Base-by-base conservation (phyloP, 2,797 vertebrate species). In the Hoplostethus mediterraneus region DNA sequence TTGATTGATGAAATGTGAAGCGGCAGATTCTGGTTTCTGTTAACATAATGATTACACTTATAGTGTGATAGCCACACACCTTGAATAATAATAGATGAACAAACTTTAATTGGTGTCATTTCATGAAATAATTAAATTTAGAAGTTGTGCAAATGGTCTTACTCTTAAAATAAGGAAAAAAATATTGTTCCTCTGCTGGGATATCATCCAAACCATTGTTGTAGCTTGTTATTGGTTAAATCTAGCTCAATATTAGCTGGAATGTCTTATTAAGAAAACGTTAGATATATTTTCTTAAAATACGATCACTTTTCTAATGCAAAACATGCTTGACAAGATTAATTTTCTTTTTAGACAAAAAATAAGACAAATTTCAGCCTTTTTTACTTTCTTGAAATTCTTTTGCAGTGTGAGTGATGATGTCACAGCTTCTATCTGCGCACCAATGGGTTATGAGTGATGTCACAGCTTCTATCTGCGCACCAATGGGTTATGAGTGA, bases 1-100 rank as follows among this genome's bases (percentile, higher is more conserved):
- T n/a, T 21, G 21, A 21, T 21, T 21, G 21, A 21, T 21, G 21
- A 89, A 92, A 92, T 88, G 77, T 87, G 80, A 91, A 84, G 75
- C 82, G 85, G 73, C 73, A 81, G 83, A 82, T 86, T 86, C 90
- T 94, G 93, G 81, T 93, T 81, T 90, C 71, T 91, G 92, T 21
- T 21, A 21, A 21, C 21, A 21, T 21, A 21, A 21, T 21, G 21
- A 21, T 21, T 21, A 1, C 21, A 21, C 21, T 21, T 21, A 21
- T 21, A 21, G 21, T 21, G 21, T 21, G 21, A 21, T 21, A 21
- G 21, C 21, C 21, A 21, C 21, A 21, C 21, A 21, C 21, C 21
- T 21, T 95, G 48, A 44, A 59, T 17, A 17, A 10, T 25, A 59
- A 57, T 36, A n/a, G 42, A 44, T 44, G 9, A 14, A 56, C 28